Base-by-base conservation (phyloP, 2,113 vertebrate species). In the Corythoichthys haematopterus region DNA sequence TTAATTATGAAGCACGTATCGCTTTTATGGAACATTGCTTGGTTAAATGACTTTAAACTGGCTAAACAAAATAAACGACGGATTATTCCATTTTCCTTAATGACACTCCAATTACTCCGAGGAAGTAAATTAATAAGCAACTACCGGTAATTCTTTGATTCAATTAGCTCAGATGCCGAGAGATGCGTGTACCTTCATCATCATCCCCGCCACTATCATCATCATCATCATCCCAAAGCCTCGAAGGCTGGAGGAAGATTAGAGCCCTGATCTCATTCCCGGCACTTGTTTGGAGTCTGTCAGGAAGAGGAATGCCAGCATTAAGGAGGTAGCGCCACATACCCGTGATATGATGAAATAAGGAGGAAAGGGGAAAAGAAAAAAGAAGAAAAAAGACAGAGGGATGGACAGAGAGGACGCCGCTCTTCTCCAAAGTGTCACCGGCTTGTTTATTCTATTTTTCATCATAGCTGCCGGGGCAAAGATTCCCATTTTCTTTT, bases 281-380 rank as follows among this genome's bases (percentile, higher is more conserved):
- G 94, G 93, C 93, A 94, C 94, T 93, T 88, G 95, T 98, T 98
- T 96, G 94, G 94, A 88, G 94, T 94, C 96, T 96, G 94, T 97
- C 96, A 96, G 94, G 93, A 98, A 96, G 94, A 97, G 95, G 95
- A 96, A 97, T 96, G 95, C 95, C 94, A 95, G 94, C 94, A 95
- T 96, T 95, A 96, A 93, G 94, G 95, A 96, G 94, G 92, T 93
- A 93, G 89, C 92, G 93, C 94, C 95, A 93, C 94, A 93, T 93
- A 92, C 93, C 95, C 93, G 94, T 96, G 94, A 96, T 96, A 96
- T 98, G 95, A 97, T 97, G 96, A 97, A 97, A 96, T 94, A 95
- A 97, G 40, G 65, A 67, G 65, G 40, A 67, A 56, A 67, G 52
- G 79, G 79, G 78, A 75, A 88, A 84, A 72, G 81, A 71, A 65